These are phyloP conservation scores for Percopsis omiscomaycus DNA, from an alignment of 2,797 vertebrate genomes.

Conservation along the genomic window DNA sequence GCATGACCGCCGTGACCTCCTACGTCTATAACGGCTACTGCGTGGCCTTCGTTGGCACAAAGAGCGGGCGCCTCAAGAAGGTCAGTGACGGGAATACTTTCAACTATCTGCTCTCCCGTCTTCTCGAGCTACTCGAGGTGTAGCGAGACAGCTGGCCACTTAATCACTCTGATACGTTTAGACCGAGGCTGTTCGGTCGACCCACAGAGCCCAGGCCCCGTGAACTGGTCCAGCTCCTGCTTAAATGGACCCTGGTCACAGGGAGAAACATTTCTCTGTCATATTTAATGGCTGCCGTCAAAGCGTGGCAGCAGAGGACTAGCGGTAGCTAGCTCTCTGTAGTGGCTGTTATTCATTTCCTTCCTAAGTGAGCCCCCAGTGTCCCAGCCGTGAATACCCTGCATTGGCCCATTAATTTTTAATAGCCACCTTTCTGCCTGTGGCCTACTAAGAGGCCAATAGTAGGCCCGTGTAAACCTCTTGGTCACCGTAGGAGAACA, in stretches of 20 bases:
- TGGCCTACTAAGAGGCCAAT: conserved; percentile 41
- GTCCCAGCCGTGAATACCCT: conserved; percentile 56
- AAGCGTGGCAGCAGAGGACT: conserved; percentile 39
- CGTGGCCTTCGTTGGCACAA: conserved; percentile 95
- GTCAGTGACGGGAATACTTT: conserved; percentile 68
- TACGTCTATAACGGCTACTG: conserved; percentile 96
- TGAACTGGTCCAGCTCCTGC: conserved; percentile 49
- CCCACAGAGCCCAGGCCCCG: conserved; percentile 8
- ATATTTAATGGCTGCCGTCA: conserved; percentile 64
- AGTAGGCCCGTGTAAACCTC: conserved; percentile 24
- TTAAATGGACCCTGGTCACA: conserved; percentile 47
- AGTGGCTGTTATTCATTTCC: conserved; percentile 51
- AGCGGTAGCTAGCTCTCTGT: conserved; percentile 43
- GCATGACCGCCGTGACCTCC: conserved; percentile 93
- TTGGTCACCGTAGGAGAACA: conserved; percentile 31
- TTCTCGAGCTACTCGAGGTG: not conserved
- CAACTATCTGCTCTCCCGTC: not conserved
- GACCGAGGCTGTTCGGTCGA: conserved; percentile 22
- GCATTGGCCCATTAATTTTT: conserved; percentile 68
- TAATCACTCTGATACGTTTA: conserved; percentile 20
- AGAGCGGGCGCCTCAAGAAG: conserved; percentile 95
- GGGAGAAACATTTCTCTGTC: conserved; percentile 52
- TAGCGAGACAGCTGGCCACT: not conserved
- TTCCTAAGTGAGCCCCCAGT: conserved; percentile 52
- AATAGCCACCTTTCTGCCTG: conserved; percentile 67